Evolutionary conservation across 2,888 invertebrate genomes (phyloP).

Genomic region (Siphlonurus alternatus): DNA sequence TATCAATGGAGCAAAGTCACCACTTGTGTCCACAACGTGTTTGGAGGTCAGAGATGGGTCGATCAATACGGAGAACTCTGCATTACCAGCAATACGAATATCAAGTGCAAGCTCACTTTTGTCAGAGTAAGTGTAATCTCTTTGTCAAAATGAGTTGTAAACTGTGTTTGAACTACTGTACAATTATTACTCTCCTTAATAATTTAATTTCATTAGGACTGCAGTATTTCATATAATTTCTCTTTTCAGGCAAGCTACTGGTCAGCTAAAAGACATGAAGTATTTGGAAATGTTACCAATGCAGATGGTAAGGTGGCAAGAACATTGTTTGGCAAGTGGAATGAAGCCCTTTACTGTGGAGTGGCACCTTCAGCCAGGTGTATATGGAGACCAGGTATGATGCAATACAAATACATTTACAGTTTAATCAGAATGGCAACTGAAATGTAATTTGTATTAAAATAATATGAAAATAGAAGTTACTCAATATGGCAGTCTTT

Average conservation of each 20-base stretch:
- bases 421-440: background rate
- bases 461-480: background rate
- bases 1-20: constrained; percentile 71
- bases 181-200: constrained; percentile 3
- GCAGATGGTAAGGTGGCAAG: constrained; percentile 38
- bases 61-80: constrained; percentile 73
- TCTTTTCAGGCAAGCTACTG: constrained; percentile 48
- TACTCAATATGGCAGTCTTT: background rate
- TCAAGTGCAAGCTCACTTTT: constrained; percentile 61
- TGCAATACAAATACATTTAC: background rate
- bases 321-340: constrained; percentile 63
- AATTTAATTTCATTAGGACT: background rate
- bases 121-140: constrained; percentile 41
- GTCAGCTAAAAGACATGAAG: constrained; percentile 62
- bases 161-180: background rate
- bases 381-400: constrained; percentile 56
- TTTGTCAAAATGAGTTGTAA: background rate
- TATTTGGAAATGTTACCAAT: constrained; percentile 42
- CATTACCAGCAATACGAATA: constrained; percentile 35
- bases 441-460: constrained; percentile 5
- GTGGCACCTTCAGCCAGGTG: constrained; percentile 52
- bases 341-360: constrained; percentile 59
- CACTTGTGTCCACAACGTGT: constrained; percentile 70
- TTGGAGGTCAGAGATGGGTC: constrained; percentile 69
- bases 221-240: constrained; percentile 7